Conservation (phyloP, 2,113 vertebrate genomes). For the Puntigrus tetrazona region DNA sequence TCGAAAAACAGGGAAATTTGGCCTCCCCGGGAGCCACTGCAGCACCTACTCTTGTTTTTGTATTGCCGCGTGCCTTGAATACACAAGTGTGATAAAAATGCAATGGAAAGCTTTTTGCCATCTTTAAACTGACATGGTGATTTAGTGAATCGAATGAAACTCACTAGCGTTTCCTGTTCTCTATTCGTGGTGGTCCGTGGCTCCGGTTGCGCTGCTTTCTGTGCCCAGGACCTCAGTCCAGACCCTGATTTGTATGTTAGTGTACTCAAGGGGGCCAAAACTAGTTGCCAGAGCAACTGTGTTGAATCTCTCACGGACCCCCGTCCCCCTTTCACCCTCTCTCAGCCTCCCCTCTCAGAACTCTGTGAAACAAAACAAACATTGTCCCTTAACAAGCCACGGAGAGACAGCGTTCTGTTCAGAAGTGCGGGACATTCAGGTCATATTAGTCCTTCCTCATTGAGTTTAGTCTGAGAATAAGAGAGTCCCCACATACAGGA, state of each 20-base stretch:
- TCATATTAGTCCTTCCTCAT: slow-evolving; percentile 72
- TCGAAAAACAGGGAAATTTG: slow-evolving; percentile 32
- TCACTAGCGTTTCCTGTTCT: slow-evolving; percentile 52
- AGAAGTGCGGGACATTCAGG: slow-evolving; percentile 67
- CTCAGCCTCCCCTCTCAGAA: slow-evolving; percentile 63
- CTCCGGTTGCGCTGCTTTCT: slow-evolving; percentile 17
- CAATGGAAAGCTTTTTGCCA: slow-evolving; percentile 43
- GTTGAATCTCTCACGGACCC: slow-evolving; percentile 48
- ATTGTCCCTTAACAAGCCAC: slow-evolving; percentile 68
- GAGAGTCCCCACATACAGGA: slow-evolving; percentile 24
- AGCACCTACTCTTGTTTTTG: slow-evolving; percentile 38
- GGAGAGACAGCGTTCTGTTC: slow-evolving; percentile 54
- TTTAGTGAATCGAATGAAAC: slow-evolving; percentile 51
- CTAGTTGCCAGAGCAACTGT: slow-evolving; percentile 66
- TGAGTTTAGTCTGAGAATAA: slow-evolving; percentile 57
- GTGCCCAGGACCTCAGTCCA: slow-evolving; percentile 44
- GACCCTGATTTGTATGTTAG: slow-evolving; percentile 57
- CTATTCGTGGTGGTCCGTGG: slow-evolving; percentile 33
- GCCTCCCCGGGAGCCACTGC: slow-evolving; percentile 24
- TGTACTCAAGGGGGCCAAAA: slow-evolving; percentile 62
- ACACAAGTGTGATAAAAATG: slow-evolving; percentile 40
- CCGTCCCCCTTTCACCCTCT: slow-evolving; percentile 50
- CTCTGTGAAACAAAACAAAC: slow-evolving; percentile 77
- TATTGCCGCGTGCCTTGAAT: slow-evolving; percentile 43
- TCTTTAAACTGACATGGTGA: slow-evolving; percentile 32